Conservation (phyloP, 2,888 invertebrate species). For the Trileptium ribeirensis region DNA sequence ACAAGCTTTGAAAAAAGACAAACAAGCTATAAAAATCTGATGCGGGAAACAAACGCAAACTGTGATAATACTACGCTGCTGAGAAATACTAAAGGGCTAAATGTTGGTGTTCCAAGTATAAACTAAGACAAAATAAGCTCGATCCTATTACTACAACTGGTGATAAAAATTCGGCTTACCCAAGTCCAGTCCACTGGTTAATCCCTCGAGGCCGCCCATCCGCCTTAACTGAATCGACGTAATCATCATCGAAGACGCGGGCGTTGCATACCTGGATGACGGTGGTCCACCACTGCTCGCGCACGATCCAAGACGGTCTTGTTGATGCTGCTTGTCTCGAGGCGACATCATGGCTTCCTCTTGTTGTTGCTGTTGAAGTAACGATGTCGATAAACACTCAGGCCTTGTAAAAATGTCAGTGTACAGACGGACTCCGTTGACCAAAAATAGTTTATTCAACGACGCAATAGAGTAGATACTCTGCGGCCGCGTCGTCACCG, state of each 20-base stretch:
- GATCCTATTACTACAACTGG: no score
- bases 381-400: background rate
- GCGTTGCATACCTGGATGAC: background rate
- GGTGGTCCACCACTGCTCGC: background rate
- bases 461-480: conserved; percentile 41
- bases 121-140: no score
- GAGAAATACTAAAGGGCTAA: no score
- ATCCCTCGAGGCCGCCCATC: background rate
- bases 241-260: background rate
- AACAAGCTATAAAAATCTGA: no score
- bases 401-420: conserved; percentile 44
- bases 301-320: background rate
- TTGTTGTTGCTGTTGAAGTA: background rate
- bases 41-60: no score
- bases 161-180: no score
- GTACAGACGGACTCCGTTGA: conserved; percentile 47
- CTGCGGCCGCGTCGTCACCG: conserved; percentile 51
- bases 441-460: conserved; percentile 50
- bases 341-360: background rate
- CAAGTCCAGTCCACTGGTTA: no score
- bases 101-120: no score
- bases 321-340: background rate
- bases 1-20: no score
- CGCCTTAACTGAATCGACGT: conserved; percentile 3
- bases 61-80: no score